Percentiles rank a stretch among this genome's conserved stretches.
Conservation (phyloP, 2,888 invertebrate genomes). For the Cephalotes varians region DNA sequence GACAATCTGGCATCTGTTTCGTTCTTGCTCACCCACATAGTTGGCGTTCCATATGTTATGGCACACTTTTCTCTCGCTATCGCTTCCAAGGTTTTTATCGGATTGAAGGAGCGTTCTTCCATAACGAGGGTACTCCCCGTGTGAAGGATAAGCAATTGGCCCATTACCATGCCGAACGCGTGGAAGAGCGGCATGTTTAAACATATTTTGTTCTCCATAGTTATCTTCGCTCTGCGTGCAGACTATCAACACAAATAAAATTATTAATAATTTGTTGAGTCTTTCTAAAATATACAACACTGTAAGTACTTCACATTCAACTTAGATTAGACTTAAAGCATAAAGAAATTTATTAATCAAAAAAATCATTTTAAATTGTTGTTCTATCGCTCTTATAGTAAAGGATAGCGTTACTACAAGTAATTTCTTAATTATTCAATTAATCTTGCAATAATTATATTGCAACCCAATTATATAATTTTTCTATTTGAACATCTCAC, state of each 20-base stretch:
- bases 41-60: conserved; percentile 92
- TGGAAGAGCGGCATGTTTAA: conserved; percentile 93
- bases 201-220: conserved; percentile 87
- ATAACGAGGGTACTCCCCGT: conserved; percentile 89
- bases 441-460: background rate
- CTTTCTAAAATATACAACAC: background rate
- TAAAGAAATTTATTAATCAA: background rate
- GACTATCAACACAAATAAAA: conserved; percentile 64
- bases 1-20: background rate
- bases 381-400: background rate
- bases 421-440: background rate
- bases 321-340: background rate
- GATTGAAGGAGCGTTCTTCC: conserved; percentile 88
- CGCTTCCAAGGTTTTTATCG: conserved; percentile 88
- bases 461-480: background rate
- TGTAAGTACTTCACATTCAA: background rate
- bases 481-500: conserved; percentile 75
- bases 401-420: background rate
- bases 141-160: conserved; percentile 87
- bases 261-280: too few relatives aligned
- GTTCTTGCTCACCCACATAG: conserved; percentile 89
- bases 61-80: conserved; percentile 90
- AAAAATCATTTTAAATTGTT: background rate
- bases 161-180: conserved; percentile 91
- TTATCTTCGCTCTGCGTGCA: conserved; percentile 84